Conservation (phyloP, 2,888 invertebrate species). For the Emmelina monodactyla region DNA sequence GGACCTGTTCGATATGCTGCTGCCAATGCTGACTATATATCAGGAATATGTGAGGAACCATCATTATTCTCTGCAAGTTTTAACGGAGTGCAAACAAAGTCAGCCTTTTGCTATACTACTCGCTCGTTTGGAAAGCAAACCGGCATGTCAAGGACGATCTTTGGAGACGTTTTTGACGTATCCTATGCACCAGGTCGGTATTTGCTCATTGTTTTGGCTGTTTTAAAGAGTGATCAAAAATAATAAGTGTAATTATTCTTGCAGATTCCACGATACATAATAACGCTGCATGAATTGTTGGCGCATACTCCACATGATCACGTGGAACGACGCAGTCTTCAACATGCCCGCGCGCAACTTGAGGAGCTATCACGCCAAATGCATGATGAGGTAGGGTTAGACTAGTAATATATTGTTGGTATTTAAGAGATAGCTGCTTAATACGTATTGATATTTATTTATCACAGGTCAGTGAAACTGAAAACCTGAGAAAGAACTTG, state of each 20-base stretch:
- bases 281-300: conserved; percentile 87
- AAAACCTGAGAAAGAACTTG: conserved; percentile 88
- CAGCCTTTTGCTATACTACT: conserved; percentile 80
- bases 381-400: conserved; percentile 85
- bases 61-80: conserved; percentile 90
- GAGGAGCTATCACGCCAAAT: conserved; percentile 87
- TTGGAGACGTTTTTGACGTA: conserved; percentile 90
- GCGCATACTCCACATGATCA: conserved; percentile 95
- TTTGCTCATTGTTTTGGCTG: too few species aligned
- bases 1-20: conserved; percentile 92
- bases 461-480: conserved; percentile 84
- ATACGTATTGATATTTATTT: background rate
- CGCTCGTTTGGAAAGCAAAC: conserved; percentile 83
- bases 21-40: conserved; percentile 94
- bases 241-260: conserved; percentile 36
- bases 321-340: conserved; percentile 88
- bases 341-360: conserved; percentile 85
- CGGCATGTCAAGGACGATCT: conserved; percentile 83
- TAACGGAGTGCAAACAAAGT: conserved; percentile 91
- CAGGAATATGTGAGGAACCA: conserved; percentile 95
- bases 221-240: too few species aligned
- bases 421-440: background rate
- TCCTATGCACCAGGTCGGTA: conserved; percentile 93
- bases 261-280: conserved; percentile 90
- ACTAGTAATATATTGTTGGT: too few species aligned